These are phyloP conservation scores for Sander lucioperca DNA, from an alignment of 2,113 vertebrate species.

Conservation along the genomic window DNA sequence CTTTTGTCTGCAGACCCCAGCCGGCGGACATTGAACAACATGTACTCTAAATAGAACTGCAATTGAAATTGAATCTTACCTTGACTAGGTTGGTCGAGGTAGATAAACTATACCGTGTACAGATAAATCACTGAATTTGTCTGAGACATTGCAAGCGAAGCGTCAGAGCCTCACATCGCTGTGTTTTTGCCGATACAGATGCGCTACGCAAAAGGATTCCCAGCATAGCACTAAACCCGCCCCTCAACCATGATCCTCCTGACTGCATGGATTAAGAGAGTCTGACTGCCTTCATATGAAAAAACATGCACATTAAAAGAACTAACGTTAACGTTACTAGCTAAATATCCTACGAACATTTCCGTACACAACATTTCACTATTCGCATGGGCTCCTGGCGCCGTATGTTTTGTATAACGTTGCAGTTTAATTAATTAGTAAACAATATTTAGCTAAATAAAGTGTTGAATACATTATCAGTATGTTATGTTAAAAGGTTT, in stretches of 20 bases:
- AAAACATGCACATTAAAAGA: too few relatives aligned
- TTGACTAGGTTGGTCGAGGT: background rate
- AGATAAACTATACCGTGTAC: background rate
- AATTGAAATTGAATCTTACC: constrained; percentile 56
- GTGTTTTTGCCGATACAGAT: constrained; percentile 68
- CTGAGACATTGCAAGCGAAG: constrained; percentile 12
- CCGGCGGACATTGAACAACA: constrained; percentile 8
- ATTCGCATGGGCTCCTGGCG: too few relatives aligned
- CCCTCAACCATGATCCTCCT: constrained; percentile 4
- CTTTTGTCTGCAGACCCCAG: constrained; percentile 74
- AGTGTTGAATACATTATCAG: too few relatives aligned
- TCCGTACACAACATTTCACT: too few relatives aligned
- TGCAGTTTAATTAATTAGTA: too few relatives aligned
- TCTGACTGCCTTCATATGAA: background rate
- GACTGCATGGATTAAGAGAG: background rate
- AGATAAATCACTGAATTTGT: constrained; percentile 11
- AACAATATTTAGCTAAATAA: too few relatives aligned
- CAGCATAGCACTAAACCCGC: constrained; percentile 64
- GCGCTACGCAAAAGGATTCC: constrained; percentile 69
- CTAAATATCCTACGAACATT: too few relatives aligned
- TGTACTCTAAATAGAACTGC: background rate
- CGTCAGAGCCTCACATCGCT: constrained; percentile 11
- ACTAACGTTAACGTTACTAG: too few relatives aligned
- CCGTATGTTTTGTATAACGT: too few relatives aligned
- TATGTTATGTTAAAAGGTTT: too few relatives aligned